Conservation (phyloP, 2,113 vertebrate genomes). For the Andinoacara biseriatus region DNA sequence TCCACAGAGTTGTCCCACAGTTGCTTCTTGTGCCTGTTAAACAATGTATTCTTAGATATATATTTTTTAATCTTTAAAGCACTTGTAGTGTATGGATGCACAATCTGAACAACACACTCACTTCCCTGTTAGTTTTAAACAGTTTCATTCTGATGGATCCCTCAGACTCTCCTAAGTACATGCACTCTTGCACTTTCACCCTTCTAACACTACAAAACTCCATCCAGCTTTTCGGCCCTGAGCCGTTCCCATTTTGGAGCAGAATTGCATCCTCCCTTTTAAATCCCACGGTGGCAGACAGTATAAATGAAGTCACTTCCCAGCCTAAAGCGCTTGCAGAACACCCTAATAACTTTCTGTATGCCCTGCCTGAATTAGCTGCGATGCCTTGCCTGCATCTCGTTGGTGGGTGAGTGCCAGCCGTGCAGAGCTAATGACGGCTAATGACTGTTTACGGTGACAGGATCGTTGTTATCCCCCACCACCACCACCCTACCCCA, state of each 20-base stretch:
- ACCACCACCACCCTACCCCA: conserved; percentile 14
- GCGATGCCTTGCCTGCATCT: conserved; percentile 27
- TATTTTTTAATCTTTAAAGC: neutral
- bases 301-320: conserved; percentile 66
- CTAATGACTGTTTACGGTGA: conserved; percentile 77
- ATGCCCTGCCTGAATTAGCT: conserved; percentile 35
- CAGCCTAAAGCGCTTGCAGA: conserved; percentile 50
- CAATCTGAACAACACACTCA: neutral
- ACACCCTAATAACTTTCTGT: conserved; percentile 67
- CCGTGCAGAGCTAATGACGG: conserved; percentile 69
- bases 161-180: neutral
- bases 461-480: conserved; percentile 61
- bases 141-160: neutral
- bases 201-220: conserved; percentile 42
- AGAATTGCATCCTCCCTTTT: conserved; percentile 43
- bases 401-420: conserved; percentile 62
- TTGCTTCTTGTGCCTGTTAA: neutral
- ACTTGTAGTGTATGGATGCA: conserved; percentile 8
- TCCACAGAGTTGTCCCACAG: conserved; percentile 39
- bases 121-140: neutral
- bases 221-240: conserved; percentile 38
- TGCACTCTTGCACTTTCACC: neutral
- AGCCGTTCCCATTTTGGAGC: conserved; percentile 46
- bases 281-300: conserved; percentile 66
- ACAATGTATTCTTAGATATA: conserved; percentile 8